Evolutionary conservation across 2,888 invertebrate genomes (phyloP), one percentile per base, ranked within the genome.

Genomic region (Cheilosia scutellata): DNA sequence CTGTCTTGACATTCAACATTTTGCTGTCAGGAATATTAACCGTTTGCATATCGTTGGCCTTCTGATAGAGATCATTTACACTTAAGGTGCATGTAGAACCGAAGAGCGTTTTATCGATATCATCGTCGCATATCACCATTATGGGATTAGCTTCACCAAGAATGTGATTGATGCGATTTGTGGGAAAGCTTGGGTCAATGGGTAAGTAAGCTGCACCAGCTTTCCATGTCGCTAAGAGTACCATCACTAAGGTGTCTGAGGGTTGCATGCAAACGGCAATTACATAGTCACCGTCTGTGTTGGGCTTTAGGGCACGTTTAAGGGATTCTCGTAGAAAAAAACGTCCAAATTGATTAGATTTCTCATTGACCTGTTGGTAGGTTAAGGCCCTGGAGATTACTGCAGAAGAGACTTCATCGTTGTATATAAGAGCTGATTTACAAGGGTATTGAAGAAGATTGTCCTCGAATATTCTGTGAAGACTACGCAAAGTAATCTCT

Each of bases 191-290:
- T 0, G 95, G 94, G 90, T 97, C 97, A 89, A 98, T 93, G 0
- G 98, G 97, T 68, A 97, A 93, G 92, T 98, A 98, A 0, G 97
- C 96, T 16, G 96, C 96, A 0, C 97, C 97, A 0, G 96, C 94
- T 92, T 97, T 97, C 94, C 96, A 95, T 65, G 96, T 94, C 0
- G 96, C 95, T 82, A 97, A 91, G 25, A 98, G 92, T 0, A 95
- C 93, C 37, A 94, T 93, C 7, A 97, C 94, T 75, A 96, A 90
- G 44, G 93, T 94, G 89, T 96, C 95, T 2, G 95, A 95, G 0
- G 97, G 97, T 87, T 95, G 94, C 95, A 97, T 95, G 89, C 96
- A 96, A 0, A 97, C 95, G 0, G 96, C 96, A 0, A 97, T 93
- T 11, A 97, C 95, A 88, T 92, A 95, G 90, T 96, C 96, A 0